These are phyloP conservation scores for Hippocampus mohnikei DNA, from an alignment of 2,113 vertebrate genomes.

Conservation along the genomic window DNA sequence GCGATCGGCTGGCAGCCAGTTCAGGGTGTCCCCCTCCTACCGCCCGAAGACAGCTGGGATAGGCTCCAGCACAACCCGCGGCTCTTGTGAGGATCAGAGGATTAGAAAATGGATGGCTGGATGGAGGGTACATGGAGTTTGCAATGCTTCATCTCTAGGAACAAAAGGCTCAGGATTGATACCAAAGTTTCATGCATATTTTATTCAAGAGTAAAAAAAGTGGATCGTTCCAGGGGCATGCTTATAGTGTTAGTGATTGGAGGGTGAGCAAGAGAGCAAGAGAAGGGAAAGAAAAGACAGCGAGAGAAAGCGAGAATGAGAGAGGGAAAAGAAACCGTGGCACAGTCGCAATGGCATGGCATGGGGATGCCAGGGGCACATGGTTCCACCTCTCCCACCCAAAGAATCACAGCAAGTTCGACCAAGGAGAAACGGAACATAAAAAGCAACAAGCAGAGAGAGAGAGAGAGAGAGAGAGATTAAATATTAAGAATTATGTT, in stretches of 20 bases:
- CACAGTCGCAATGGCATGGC: slow-evolving; percentile 61
- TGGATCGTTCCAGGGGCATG: slow-evolving; percentile 80
- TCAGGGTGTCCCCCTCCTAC: too few species aligned
- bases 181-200: slow-evolving; percentile 83
- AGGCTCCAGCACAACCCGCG: too few species aligned
- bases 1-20: too few species aligned
- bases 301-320: slow-evolving; percentile 40
- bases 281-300: slow-evolving; percentile 24
- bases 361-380: slow-evolving; percentile 52
- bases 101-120: not conserved
- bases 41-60: too few species aligned
- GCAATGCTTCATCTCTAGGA: not conserved
- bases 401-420: slow-evolving; percentile 74
- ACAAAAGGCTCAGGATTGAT: slow-evolving; percentile 49
- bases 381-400: slow-evolving; percentile 67
- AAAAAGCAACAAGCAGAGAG: slow-evolving; percentile 67
- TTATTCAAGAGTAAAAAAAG: slow-evolving; percentile 86
- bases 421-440: slow-evolving; percentile 68
- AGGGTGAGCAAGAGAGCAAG: slow-evolving; percentile 49
- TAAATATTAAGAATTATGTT: slow-evolving; percentile 71
- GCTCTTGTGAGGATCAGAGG: too few species aligned
- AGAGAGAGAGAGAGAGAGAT: slow-evolving; percentile 54
- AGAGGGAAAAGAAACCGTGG: slow-evolving; percentile 56
- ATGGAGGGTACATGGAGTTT: not conserved
- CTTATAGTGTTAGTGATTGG: slow-evolving; percentile 77